phyloP scores from a whole-genome alignment of 2,113 vertebrate species.

The Cisticola juncidis region DNA sequence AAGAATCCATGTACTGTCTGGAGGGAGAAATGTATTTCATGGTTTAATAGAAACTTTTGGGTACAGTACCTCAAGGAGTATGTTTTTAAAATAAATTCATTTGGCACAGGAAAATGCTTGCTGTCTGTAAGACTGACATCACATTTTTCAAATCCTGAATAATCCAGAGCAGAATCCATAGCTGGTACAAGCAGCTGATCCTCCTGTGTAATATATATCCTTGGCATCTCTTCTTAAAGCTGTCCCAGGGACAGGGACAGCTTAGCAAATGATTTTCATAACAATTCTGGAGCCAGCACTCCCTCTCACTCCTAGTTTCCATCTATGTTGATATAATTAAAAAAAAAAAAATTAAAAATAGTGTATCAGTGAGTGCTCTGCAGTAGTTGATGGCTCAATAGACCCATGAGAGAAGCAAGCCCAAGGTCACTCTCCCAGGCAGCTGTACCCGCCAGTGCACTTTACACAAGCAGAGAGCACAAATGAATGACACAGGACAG shows the following conservation, averaged over 20 bases:
- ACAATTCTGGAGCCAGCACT: neutral
- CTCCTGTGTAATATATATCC: neutral
- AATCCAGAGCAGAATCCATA: neutral
- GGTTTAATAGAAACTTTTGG: neutral
- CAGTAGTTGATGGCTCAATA: neutral
- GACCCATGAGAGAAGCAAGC: accelerated
- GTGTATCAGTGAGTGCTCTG: neutral
- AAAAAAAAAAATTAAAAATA: neutral
- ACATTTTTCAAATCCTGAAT: neutral
- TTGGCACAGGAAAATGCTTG: neutral
- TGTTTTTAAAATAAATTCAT: neutral
- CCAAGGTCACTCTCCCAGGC: neutral
- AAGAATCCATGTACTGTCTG: neutral
- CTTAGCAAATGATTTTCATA: neutral
- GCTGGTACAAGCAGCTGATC: neutral
- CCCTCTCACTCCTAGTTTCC: neutral
- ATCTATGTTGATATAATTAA: neutral
- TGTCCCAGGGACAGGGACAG: neutral
- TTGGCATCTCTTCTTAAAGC: neutral
- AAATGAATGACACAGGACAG: neutral
- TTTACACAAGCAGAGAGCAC: accelerated
- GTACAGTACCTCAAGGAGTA: neutral
- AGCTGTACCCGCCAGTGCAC: neutral
- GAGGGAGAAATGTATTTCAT: neutral
- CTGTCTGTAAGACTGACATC: neutral